A percentile compares a stretch with the other conserved stretches of the same genome.
Evolutionary conservation across 1,140 invertebrate species (phyloP).

Genomic region (Parapsyche elsis): DNA sequence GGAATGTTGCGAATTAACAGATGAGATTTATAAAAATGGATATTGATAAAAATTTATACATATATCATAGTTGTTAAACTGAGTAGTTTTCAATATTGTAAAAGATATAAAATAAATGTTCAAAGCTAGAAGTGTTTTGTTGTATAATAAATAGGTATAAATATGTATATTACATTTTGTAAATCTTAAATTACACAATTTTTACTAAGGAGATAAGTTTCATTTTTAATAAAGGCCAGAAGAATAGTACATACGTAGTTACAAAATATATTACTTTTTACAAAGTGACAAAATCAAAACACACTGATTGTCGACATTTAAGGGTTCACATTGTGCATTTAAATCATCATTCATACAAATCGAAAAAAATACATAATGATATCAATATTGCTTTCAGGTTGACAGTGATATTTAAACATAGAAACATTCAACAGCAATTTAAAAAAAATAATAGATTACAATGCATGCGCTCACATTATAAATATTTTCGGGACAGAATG

Average conservation of each 20-base stretch:
- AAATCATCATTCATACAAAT: neutral
- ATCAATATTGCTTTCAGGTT: neutral
- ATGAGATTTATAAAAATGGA: too few species aligned
- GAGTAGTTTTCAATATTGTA: too few species aligned
- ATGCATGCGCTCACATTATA: too few species aligned
- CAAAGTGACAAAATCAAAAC: neutral
- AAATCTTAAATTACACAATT: neutral
- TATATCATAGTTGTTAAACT: too few species aligned
- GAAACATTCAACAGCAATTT: neutral
- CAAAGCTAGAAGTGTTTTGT: too few species aligned
- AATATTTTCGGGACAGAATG: too few species aligned
- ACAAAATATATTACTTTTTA: neutral
- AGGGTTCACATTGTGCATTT: neutral
- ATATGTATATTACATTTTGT: neutral
- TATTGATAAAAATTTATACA: too few species aligned
- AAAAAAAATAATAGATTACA: neutral
- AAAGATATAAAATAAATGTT: too few species aligned
- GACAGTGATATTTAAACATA: neutral
- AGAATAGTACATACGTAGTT: neutral
- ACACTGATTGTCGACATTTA: constrained; percentile 13
- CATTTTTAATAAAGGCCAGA: neutral
- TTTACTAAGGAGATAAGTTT: neutral
- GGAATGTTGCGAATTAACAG: too few species aligned
- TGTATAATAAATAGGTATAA: too few species aligned
- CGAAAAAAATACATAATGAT: neutral